These are phyloP conservation scores for Neuroterus valhalla DNA, from an alignment of 1,140 invertebrate genomes.

Conservation along the genomic window DNA sequence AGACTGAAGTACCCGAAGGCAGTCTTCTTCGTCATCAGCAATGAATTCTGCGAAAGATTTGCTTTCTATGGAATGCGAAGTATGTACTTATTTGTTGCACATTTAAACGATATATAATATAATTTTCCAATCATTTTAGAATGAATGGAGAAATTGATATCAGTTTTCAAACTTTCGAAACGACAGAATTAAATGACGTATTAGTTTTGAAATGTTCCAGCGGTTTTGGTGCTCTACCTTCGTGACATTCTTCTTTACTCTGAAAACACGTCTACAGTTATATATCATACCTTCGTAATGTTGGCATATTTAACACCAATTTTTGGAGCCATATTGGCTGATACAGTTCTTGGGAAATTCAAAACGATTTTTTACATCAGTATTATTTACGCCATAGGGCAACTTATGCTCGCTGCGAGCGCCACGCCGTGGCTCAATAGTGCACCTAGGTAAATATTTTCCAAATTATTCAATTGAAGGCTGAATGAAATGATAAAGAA, in stretches of 20 bases:
- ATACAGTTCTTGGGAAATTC: constrained; percentile 91
- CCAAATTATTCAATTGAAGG: background rate
- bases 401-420: constrained; percentile 84
- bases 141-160: too few species aligned
- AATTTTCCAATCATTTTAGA: background rate
- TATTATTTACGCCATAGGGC: constrained; percentile 90
- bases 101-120: background rate
- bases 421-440: constrained; percentile 78
- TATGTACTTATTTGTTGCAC: constrained; percentile 75
- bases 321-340: constrained; percentile 91
- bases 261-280: constrained; percentile 82
- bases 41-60: constrained; percentile 98
- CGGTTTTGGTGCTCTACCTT: constrained; percentile 89
- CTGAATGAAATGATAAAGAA: background rate
- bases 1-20: constrained; percentile 89
- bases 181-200: too few species aligned
- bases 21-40: constrained; percentile 95
- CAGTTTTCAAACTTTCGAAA: too few species aligned
- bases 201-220: constrained; percentile 75
- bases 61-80: constrained; percentile 97
- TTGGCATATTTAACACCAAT: constrained; percentile 92
- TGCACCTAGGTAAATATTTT: constrained; percentile 78
- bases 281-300: constrained; percentile 89
- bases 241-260: constrained; percentile 80
- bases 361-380: constrained; percentile 92